phyloP scores from a whole-genome alignment of 2,113 vertebrate species.

The Oostethus manadensis region DNA sequence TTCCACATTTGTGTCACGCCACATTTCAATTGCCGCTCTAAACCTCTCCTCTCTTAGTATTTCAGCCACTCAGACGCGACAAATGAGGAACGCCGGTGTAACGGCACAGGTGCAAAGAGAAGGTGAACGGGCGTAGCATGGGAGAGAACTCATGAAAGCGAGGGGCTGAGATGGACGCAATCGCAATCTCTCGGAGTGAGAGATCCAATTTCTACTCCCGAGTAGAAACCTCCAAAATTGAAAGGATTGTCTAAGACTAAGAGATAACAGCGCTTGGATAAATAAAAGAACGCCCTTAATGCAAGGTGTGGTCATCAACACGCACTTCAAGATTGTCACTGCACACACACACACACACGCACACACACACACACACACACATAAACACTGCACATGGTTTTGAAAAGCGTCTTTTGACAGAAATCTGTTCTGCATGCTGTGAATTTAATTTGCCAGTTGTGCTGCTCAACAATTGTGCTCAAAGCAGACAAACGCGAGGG shows the following conservation, averaged over 20 bases:
- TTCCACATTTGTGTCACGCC: conserved; percentile 34
- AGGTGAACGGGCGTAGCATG: conserved; percentile 5
- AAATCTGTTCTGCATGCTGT: conserved; percentile 39
- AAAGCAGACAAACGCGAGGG: background rate
- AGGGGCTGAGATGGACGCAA: conserved; percentile 17
- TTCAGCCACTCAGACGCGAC: conserved; percentile 34
- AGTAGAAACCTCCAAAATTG: conserved; percentile 20
- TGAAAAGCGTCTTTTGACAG: conserved; percentile 29
- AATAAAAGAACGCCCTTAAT: background rate
- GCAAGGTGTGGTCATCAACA: conserved; percentile 37
- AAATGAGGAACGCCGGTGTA: conserved; percentile 8
- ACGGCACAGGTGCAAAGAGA: conserved; percentile 10
- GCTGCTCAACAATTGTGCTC: conserved; percentile 25
- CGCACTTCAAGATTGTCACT: conserved; percentile 23
- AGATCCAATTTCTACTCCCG: conserved; percentile 12
- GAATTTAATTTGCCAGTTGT: conserved; percentile 47
- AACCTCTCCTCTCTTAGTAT: conserved; percentile 27
- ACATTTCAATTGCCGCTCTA: conserved; percentile 34
- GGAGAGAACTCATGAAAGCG: conserved; percentile 24
- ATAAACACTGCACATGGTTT: conserved; percentile 28
- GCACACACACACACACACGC: conserved; percentile 5
- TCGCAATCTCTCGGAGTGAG: conserved; percentile 2
- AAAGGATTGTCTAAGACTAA: conserved; percentile 15
- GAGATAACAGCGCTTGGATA: background rate
- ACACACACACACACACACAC: conserved; percentile 11